phyloP scores from a whole-genome alignment of 2,113 vertebrate genomes.

The Cochlearius cochlearius region DNA sequence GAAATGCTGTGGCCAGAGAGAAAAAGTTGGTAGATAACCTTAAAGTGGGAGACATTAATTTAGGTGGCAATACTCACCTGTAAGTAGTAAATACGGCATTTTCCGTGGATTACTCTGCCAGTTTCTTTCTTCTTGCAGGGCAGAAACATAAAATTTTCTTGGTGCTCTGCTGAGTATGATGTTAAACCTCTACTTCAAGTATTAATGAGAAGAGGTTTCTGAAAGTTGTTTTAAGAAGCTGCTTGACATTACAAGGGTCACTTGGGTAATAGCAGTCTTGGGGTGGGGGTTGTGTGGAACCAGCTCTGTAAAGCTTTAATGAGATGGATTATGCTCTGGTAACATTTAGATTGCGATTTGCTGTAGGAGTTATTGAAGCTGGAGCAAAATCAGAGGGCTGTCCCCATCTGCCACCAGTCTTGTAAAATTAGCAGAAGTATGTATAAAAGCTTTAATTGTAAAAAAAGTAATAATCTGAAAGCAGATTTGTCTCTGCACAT shows the following conservation, averaged over 20 bases:
- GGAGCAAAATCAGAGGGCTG: not conserved
- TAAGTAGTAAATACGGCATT: not conserved
- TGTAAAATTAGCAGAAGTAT: not conserved
- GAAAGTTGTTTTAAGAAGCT: not conserved
- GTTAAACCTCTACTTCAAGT: not conserved
- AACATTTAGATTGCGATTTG: not conserved
- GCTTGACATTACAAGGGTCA: not conserved
- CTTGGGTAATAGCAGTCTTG: not conserved
- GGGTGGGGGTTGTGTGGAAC: not conserved
- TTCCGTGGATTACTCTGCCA: not conserved
- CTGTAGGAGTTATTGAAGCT: not conserved
- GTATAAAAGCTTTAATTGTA: not conserved
- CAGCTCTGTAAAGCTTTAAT: not conserved
- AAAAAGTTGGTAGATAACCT: not conserved
- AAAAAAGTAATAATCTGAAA: not conserved
- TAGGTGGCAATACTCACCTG: not conserved
- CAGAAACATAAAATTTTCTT: not conserved
- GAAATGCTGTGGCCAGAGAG: not conserved
- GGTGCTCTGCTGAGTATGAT: not conserved
- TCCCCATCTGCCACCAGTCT: not conserved
- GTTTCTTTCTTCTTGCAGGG: not conserved
- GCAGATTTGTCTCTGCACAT: not conserved
- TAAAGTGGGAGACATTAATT: not conserved
- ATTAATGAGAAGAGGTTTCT: not conserved
- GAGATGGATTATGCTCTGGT: not conserved